Base-by-base conservation (phyloP, 2,113 vertebrate genomes). In the Lasiurus borealis region DNA sequence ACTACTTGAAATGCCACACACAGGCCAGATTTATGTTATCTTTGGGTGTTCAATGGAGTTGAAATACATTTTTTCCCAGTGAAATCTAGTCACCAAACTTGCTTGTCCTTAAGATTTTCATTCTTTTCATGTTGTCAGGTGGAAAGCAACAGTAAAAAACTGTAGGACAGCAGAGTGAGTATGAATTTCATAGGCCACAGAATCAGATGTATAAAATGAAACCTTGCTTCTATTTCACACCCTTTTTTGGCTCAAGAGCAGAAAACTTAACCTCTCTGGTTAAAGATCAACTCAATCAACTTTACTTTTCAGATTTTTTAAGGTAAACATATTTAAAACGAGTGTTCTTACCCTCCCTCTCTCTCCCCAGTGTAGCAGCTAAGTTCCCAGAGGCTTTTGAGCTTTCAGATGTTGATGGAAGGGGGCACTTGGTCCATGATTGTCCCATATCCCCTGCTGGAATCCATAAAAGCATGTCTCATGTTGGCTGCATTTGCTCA, bases 71-170 rank as follows among this genome's bases (percentile, higher is more conserved):
- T 76, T 76, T 72, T 92, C 91, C 2, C 25, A 75, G 36, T 54
- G 50, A 88, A 94, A 69, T 85, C 40, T 59, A 81, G 77, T 77
- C 25, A 82, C 2, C 15, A 94, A 91, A 48, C 59, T 89, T 90
- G 50, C n/a, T 82, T 92, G 91, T 89, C 46, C 64, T 94, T 57
- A 94, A 95, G 48, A 81, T 27, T 76, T 91, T 88, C 52, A 36
- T 80, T 27, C 11, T 68, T 93, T 57, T 85, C 71, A 27, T 88
- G 21, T 54, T 76, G 27, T n/a, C 25, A 44, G 52, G n/a, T 84
- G 25, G 72, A 90, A 87, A 94, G n/a, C 46, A 94, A 87, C 34
- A 86, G 31, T 31, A 46, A 88, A 71, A 73, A 34, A 16, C 19
- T 0, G 9, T 46, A 96, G 88, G 87, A 80, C 54, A 69, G 44